These are phyloP conservation scores for Adelognathus sp. DNA, from an alignment of 2,888 invertebrate species.

Conservation along the genomic window DNA sequence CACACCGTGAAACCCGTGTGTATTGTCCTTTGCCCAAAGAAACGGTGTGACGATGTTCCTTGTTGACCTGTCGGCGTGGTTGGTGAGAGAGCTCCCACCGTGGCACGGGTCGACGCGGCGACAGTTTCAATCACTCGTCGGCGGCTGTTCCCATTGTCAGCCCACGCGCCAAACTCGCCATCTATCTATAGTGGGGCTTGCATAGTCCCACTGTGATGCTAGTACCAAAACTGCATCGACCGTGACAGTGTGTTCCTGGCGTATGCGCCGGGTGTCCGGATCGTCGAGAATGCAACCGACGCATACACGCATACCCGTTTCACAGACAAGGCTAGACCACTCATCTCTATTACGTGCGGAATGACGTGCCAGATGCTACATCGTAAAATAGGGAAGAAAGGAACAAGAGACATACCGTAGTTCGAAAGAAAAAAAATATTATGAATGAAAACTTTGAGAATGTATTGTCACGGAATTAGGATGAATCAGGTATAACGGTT, in stretches of 20 bases:
- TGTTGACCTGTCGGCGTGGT: constrained; percentile 51
- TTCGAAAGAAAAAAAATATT: constrained; percentile 25
- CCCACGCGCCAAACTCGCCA: constrained; percentile 36
- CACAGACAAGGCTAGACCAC: background rate
- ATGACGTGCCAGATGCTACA: background rate
- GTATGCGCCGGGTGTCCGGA: constrained; percentile 11
- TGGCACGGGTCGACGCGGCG: constrained; percentile 9
- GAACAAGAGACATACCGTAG: background rate
- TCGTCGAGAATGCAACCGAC: background rate
- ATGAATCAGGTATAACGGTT: constrained; percentile 25
- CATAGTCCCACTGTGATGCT: background rate
- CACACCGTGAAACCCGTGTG: background rate
- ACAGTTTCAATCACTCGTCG: constrained; percentile 55
- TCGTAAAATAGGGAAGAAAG: background rate
- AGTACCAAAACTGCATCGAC: constrained; percentile 28
- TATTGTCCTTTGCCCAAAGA: constrained; percentile 8
- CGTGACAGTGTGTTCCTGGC: constrained; percentile 27
- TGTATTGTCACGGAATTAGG: constrained; percentile 5
- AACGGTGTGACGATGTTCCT: constrained; percentile 8
- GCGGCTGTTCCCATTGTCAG: constrained; percentile 46
- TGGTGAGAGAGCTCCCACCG: constrained; percentile 1
- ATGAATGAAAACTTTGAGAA: constrained; percentile 23
- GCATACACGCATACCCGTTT: background rate
- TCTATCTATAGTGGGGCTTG: constrained; percentile 13
- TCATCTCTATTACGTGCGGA: background rate